Percentiles rank a stretch among this genome's conserved stretches.
Conservation (phyloP, 2,888 invertebrate genomes). For the Creontiades dilutus region DNA sequence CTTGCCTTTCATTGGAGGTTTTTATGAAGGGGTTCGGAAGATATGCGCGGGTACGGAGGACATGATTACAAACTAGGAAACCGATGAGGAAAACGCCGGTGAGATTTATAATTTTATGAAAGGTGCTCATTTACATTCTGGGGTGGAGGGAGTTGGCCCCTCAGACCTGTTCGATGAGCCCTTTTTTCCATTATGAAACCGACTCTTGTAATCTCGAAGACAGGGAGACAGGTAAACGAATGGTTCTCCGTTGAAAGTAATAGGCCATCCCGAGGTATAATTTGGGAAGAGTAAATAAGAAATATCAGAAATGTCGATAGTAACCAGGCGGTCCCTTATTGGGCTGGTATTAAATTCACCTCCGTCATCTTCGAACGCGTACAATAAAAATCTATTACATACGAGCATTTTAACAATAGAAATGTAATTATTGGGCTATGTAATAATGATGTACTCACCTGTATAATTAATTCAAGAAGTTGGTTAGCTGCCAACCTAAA, state of each 20-base stretch:
- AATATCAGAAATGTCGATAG: slow-evolving; percentile 33
- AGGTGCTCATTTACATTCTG: slow-evolving; percentile 47
- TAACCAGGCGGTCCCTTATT: not conserved
- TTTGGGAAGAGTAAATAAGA: slow-evolving; percentile 52
- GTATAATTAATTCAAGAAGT: too few relatives aligned
- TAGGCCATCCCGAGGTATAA: slow-evolving; percentile 23
- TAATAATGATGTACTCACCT: too few relatives aligned
- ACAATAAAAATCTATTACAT: too few relatives aligned
- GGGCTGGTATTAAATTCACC: not conserved
- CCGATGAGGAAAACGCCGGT: slow-evolving; percentile 43
- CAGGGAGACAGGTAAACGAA: slow-evolving; percentile 43
- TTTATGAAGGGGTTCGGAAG: slow-evolving; percentile 42
- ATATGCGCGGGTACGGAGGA: slow-evolving; percentile 37
- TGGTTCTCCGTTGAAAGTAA: slow-evolving; percentile 28
- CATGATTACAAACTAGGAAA: slow-evolving; percentile 48
- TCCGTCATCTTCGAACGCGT: not conserved
- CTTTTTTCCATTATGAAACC: slow-evolving; percentile 43
- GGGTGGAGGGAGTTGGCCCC: not conserved
- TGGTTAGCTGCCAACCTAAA: too few relatives aligned
- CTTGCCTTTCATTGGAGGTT: slow-evolving; percentile 1
- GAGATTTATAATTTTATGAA: slow-evolving; percentile 61
- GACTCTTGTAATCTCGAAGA: slow-evolving; percentile 37
- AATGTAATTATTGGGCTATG: too few relatives aligned
- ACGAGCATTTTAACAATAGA: too few relatives aligned
- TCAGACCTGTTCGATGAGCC: not conserved